phyloP scores from a whole-genome alignment of 2,113 vertebrate species.

The Tupaia tana region DNA sequence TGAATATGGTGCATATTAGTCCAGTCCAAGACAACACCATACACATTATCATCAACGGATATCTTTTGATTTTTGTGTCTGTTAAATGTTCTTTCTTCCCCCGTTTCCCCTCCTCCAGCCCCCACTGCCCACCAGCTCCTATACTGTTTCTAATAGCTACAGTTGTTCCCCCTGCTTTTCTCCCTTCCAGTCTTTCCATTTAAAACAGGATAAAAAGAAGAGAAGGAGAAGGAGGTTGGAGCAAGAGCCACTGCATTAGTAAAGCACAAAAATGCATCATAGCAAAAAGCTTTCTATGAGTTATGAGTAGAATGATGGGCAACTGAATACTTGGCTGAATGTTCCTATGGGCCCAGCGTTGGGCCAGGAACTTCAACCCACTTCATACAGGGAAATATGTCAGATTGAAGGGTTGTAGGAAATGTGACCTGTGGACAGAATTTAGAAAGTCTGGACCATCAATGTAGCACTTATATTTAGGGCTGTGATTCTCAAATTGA shows the following conservation, averaged over 20 bases:
- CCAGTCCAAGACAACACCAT: no score
- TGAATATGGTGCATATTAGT: no score
- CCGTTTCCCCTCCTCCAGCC: no score
- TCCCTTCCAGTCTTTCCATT: background rate
- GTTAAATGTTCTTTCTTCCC: no score
- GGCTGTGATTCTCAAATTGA: background rate
- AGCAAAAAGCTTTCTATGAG: background rate
- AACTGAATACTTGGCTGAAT: background rate
- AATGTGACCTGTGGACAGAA: background rate
- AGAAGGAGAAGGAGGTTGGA: background rate
- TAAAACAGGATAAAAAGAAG: background rate
- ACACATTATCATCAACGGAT: no score
- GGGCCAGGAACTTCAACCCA: background rate
- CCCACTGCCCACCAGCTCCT: no score
- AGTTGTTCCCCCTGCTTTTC: no score
- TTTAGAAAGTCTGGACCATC: background rate
- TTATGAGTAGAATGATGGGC: no score
- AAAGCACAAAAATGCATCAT: background rate
- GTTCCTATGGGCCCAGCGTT: background rate
- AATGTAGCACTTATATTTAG: background rate
- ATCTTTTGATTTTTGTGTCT: no score
- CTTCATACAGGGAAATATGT: background rate
- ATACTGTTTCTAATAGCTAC: no score
- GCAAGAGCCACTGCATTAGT: background rate
- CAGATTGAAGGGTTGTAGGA: background rate